A percentile compares a stretch with the other conserved stretches of the same genome.
Conservation (phyloP, 2,888 invertebrate species). For the Dynastes grantii region DNA sequence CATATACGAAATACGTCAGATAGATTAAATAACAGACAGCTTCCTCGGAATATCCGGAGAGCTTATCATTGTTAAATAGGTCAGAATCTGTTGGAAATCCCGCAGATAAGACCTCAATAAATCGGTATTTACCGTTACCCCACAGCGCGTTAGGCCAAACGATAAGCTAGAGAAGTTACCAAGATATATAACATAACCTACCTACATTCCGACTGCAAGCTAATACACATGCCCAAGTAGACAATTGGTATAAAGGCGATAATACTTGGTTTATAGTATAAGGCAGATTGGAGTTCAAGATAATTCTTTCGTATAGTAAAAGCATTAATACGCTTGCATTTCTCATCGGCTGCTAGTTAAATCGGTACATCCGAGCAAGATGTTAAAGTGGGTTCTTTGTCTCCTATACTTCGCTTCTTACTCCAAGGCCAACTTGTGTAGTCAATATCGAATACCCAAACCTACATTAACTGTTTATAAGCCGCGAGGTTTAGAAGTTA, state of each 20-base stretch:
- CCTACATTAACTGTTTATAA: conserved; percentile 41
- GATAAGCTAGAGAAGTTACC: too few species aligned
- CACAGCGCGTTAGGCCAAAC: not conserved
- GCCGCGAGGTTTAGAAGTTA: conserved; percentile 43
- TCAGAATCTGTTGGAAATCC: conserved; percentile 25
- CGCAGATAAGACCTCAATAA: conserved; percentile 21
- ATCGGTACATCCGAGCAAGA: not conserved
- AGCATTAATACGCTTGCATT: not conserved
- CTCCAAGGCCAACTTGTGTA: conserved; percentile 3
- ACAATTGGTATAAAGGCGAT: too few species aligned
- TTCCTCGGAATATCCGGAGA: not conserved
- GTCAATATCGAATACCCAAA: conserved; percentile 26
- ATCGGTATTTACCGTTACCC: conserved; percentile 37
- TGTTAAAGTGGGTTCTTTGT: not conserved
- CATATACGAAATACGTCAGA: not conserved
- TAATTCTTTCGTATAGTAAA: not conserved
- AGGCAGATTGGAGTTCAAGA: not conserved
- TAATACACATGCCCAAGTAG: not conserved
- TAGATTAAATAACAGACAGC: not conserved
- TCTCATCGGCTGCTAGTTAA: not conserved
- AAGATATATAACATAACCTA: not conserved
- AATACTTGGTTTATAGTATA: too few species aligned
- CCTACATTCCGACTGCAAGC: not conserved
- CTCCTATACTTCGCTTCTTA: not conserved
- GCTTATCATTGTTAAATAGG: conserved; percentile 15